Conservation (phyloP, 2,113 vertebrate species). For the Mirounga angustirostris region DNA sequence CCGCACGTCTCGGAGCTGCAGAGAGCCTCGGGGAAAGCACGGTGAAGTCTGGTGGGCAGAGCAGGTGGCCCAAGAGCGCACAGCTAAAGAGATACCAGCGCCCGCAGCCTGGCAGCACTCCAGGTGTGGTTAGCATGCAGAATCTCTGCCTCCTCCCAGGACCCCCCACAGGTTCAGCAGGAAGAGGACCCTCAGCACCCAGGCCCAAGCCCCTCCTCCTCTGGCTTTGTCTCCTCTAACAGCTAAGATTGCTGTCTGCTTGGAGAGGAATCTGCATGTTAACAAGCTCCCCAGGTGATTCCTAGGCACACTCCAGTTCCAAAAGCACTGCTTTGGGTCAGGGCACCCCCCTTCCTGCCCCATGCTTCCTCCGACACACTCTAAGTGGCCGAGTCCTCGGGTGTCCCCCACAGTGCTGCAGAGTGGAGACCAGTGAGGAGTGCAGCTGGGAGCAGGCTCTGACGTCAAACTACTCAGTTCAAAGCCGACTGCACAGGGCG, state of each 20-base stretch:
- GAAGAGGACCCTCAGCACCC: background rate
- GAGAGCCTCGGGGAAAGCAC: background rate
- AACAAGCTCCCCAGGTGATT: background rate
- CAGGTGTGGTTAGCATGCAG: accelerated
- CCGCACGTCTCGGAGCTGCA: background rate
- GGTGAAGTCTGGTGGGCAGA: background rate
- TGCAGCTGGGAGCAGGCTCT: background rate
- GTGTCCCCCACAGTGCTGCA: background rate
- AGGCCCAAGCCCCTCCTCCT: background rate
- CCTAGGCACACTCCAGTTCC: accelerated
- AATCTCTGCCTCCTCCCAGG: background rate
- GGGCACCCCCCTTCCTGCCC: background rate
- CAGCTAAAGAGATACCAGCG: accelerated
- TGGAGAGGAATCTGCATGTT: background rate
- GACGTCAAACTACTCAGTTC: background rate
- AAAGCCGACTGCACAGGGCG: background rate
- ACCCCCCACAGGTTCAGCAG: too few species aligned
- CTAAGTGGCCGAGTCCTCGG: accelerated
- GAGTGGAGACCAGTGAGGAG: background rate
- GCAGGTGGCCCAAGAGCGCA: background rate
- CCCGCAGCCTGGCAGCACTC: too few species aligned
- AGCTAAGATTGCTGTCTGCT: background rate
- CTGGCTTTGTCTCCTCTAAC: background rate
- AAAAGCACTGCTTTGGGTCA: background rate
- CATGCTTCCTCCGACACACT: background rate